A percentile compares a stretch with the other conserved stretches of the same genome.
These are phyloP conservation scores for Drosophila arizonae DNA, from an alignment of 1,140 invertebrate species.

Conservation along the genomic window DNA sequence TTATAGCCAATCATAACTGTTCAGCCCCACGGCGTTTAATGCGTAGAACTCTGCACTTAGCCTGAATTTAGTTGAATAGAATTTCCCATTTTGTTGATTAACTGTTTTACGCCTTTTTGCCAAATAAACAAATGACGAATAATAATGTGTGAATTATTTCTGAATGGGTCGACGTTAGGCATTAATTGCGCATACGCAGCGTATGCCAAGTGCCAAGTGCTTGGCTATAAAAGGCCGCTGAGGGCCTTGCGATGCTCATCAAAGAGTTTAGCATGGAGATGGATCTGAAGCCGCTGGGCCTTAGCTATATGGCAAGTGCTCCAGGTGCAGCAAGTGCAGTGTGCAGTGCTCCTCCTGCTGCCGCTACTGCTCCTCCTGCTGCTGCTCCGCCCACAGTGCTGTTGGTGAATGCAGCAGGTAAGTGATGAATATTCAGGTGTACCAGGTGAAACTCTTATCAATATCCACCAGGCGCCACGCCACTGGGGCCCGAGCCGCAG, in stretches of 20 bases:
- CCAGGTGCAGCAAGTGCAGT: no score
- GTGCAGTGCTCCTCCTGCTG: neutral
- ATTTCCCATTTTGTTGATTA: no score
- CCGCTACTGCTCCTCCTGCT: neutral
- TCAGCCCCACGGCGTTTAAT: no score
- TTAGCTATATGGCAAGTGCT: neutral
- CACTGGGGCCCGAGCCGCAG: slow-evolving; percentile 37
- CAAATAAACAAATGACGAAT: neutral
- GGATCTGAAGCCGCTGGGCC: neutral
- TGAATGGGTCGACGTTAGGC: neutral
- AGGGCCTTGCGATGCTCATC: neutral
- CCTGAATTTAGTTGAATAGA: no score
- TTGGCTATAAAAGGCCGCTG: neutral
- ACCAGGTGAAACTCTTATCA: no score
- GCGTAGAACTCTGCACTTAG: no score
- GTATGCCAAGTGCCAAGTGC: neutral
- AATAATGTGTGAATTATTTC: neutral
- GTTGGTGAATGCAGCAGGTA: slow-evolving; percentile 29
- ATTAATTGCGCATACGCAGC: neutral
- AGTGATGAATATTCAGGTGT: neutral
- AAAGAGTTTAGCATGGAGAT: slow-evolving; percentile 2
- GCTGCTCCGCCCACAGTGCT: neutral
- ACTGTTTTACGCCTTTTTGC: neutral
- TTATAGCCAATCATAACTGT: no score
- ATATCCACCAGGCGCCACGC: neutral